Base-by-base conservation (phyloP, 2,888 invertebrate species). In the Ephialtes manifestator region DNA sequence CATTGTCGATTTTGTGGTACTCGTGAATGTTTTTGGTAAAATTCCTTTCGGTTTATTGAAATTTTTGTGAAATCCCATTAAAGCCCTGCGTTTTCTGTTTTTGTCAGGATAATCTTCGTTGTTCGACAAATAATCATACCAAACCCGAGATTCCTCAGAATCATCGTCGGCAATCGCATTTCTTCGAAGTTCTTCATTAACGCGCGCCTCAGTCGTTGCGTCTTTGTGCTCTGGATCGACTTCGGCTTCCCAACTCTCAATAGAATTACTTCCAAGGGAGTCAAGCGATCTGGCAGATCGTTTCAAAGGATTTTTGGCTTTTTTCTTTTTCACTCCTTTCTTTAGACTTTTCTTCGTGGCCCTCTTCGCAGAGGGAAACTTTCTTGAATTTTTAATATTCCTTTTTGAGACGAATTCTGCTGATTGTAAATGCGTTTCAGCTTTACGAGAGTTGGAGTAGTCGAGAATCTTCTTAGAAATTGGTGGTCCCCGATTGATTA, bases 201-300 rank as follows among this genome's bases (percentile, higher is more conserved):
- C 24, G 0, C 15, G 39, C 11, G 48, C n/a, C 5, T 48, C 13
- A 1, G 15, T 3, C 5, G 43, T 78, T 20, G 74, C 58, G 15
- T 71, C 81, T 43, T 58, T 63, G 15, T 43, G 15, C 0, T 74
- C 86, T 13, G 81, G 39, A 58, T 81, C 67, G 1, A 86, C 35
- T 31, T 86, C 81, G 1, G 15, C 78, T 24, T 81, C 60, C 86
- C 86, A 81, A 58, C 63, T 79, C 53, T 86, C 86, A 24, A 58
- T 18, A 13, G 63, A 58, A 70, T 75, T 65, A 31, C 67, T 81
- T 13, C 20, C 58, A n/a, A 18, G 70, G 5, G 70, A 58, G 28
- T 67, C 65, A 31, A 55, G 11, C n/a, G 85, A 82, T 51, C 79
- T 67, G 0, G 46, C 63, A 1, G 75, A 53, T 76, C 83, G 75